Percentiles rank a stretch among this genome's conserved stretches.
phyloP scores from a whole-genome alignment of 2,797 vertebrate species.

The Falco cherrug region DNA sequence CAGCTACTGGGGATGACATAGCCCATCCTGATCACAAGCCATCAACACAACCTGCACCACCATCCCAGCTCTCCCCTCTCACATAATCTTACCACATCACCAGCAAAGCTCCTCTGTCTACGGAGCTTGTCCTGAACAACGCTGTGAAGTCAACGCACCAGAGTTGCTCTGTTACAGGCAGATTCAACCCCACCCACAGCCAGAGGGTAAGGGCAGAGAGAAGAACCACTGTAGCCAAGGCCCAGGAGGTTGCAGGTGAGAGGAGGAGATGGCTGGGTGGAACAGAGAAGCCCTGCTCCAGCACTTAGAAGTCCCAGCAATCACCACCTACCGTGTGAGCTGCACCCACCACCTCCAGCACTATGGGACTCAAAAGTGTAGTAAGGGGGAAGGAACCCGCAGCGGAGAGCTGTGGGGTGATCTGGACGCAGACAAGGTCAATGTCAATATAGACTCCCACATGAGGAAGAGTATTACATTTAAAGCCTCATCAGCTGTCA shows the following conservation, averaged over 20 bases:
- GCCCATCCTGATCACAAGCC: not conserved
- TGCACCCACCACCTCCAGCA: not conserved
- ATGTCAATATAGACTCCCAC: not conserved
- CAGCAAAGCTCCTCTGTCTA: not conserved
- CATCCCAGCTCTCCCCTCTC: not conserved
- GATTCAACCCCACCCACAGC: not conserved
- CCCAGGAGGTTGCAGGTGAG: not conserved
- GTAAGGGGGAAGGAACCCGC: not conserved
- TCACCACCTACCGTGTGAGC: not conserved
- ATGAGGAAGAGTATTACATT: not conserved
- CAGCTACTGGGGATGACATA: not conserved
- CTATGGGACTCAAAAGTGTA: not conserved
- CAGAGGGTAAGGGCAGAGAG: not conserved
- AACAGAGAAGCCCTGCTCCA: not conserved
- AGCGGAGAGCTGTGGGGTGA: not conserved
- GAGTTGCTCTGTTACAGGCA: not conserved
- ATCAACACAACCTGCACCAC: not conserved
- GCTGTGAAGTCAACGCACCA: not conserved
- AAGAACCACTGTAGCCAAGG: not conserved
- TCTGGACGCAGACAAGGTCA: not conserved
- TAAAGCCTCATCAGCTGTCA: not conserved
- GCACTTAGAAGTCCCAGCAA: not conserved
- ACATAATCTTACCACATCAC: too few species aligned
- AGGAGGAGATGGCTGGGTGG: not conserved
- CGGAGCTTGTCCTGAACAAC: not conserved